phyloP scores from a whole-genome alignment of 2,888 invertebrate species.

The Drosophila tripunctata region DNA sequence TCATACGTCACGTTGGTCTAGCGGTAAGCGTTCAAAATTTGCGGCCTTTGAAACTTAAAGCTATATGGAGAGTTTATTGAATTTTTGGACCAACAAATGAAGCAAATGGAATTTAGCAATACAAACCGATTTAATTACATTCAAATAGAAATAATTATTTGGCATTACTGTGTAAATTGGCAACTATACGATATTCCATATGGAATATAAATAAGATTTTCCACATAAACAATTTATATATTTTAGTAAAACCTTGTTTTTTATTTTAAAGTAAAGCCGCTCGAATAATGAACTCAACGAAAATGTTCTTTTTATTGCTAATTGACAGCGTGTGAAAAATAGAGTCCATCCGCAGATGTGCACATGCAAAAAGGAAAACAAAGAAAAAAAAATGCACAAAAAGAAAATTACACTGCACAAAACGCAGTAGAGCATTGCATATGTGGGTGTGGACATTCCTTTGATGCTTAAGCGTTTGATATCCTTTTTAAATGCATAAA shows the following conservation, averaged over 20 bases:
- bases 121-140: neutral
- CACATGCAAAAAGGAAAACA: slow-evolving; percentile 45
- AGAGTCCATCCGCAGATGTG: slow-evolving; percentile 66
- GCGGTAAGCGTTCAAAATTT: slow-evolving; percentile 9
- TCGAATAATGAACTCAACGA: neutral
- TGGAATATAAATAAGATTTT: too few relatives aligned
- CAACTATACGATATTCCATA: too few relatives aligned
- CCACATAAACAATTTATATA: too few relatives aligned
- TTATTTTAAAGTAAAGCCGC: slow-evolving; percentile 12
- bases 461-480: slow-evolving; percentile 48
- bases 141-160: neutral
- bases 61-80: slow-evolving; percentile 6
- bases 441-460: slow-evolving; percentile 13
- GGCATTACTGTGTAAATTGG: neutral
- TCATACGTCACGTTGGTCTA: slow-evolving; percentile 29
- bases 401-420: slow-evolving; percentile 56
- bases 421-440: slow-evolving; percentile 18
- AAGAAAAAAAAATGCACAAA: slow-evolving; percentile 26
- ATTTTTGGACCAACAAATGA: neutral
- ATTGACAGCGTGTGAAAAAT: slow-evolving; percentile 73
- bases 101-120: neutral
- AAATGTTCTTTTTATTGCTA: slow-evolving; percentile 19
- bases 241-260: neutral
- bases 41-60: slow-evolving; percentile 1
- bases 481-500: slow-evolving; percentile 66